These are phyloP conservation scores for Geodia barretti DNA, from an alignment of 37 sponge, comb jelly and placozoan genomes.

Conservation along the genomic window DNA sequence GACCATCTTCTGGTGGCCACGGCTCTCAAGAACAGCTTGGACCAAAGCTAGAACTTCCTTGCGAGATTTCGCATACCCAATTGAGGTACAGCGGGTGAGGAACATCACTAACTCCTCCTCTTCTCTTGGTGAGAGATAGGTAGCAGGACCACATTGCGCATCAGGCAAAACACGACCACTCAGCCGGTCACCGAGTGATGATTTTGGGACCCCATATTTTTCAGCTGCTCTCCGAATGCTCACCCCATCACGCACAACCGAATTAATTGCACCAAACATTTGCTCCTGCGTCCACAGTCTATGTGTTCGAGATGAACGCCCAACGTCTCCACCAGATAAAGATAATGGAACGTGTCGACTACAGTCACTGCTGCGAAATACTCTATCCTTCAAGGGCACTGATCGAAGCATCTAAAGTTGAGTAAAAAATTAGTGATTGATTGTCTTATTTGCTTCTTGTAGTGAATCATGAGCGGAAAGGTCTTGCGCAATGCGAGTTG, in stretches of 20 bases:
- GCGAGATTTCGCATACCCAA: constrained; percentile 18
- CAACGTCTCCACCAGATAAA: too few species aligned
- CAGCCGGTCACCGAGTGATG: constrained; percentile 12
- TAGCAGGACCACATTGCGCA: constrained; percentile 5
- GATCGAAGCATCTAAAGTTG: not conserved
- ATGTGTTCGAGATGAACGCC: not conserved
- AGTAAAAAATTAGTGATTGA: too few species aligned
- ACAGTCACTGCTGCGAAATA: not conserved
- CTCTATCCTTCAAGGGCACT: not conserved
- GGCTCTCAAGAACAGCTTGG: not conserved
- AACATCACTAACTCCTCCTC: constrained; percentile 13
- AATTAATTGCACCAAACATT: not conserved
- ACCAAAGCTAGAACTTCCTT: constrained; percentile 20
- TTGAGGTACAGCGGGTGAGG: not conserved
- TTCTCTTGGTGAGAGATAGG: not conserved
- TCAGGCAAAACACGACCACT: constrained; percentile 12
- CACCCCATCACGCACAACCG: not conserved
- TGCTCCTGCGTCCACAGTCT: constrained; percentile 1
- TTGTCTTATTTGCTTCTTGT: too few species aligned
- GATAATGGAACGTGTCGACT: not conserved
- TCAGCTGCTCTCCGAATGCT: constrained; percentile 7
- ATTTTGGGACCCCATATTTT: constrained; percentile 9
- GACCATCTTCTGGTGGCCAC: not conserved
- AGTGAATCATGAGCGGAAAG: too few species aligned
- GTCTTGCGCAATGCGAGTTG: too few species aligned